Base-by-base conservation (phyloP, 2,888 invertebrate species). In the Idaea aversata region DNA sequence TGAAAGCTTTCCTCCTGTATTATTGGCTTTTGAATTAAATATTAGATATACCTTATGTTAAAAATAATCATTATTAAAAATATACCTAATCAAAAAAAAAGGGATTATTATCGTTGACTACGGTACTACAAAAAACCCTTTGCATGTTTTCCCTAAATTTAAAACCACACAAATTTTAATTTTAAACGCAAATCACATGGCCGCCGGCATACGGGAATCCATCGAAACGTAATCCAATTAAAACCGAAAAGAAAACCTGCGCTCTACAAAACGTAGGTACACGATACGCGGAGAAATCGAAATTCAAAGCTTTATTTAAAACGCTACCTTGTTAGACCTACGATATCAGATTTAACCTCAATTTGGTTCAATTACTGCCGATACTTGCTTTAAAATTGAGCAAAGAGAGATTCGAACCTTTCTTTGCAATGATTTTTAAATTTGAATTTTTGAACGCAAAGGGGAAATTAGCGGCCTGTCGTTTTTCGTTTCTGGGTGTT, bases 251-350 rank as follows among this genome's bases (percentile, higher is more conserved):
- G 47, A 47, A 47, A 47, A 47, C 10, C 47, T 47, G 47, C 10
- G 47, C 47, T 47, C 47, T 13, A 61, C 35, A 61, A 35, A 61
- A 61, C n/a, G n/a, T 25, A 61, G n/a, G n/a, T 61, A 35, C 15
- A 47, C 47, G 47, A 10, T 47, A 47, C 47, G 47, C 47, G 47
- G 47, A 13, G 47, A 47, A 47, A 47, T 6, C 13, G 47, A 47
- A 47, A 47, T 47, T 47, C 47, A 47, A 47, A 47, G 47, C 47
- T 47, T 47, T 47, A 47, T 47, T 47, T 47, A 47, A 47, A 47
- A 47, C 47, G 47, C 47, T 47, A 10, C 6, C 47, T 47, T 47
- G 47, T 47, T 47, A 47, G 13, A 13, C 47, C 47, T 47, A 47
- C 47, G 47, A 47, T 47, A 47, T 47, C 47, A 10, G 47, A 47